A percentile compares a stretch with the other conserved stretches of the same genome.
Conservation (phyloP, 2,113 vertebrate species). For the Nothocercus nigrocapillus region DNA sequence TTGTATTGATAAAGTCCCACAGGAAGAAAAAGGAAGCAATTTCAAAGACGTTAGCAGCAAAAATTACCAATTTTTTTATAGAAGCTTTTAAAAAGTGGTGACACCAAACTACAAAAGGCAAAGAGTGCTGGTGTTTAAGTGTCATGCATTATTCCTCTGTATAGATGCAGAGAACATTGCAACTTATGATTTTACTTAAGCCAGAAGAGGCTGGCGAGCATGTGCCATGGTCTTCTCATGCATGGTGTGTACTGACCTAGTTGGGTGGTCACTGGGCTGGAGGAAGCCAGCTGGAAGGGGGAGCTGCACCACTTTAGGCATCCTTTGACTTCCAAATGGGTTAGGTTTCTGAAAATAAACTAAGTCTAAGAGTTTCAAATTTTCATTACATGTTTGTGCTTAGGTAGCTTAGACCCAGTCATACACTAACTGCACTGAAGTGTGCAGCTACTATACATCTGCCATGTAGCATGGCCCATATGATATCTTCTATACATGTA, state of each 20-base stretch:
- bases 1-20: background rate
- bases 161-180: background rate
- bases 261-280: background rate
- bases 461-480: accelerated
- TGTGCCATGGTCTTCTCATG: accelerated
- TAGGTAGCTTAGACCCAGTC: background rate
- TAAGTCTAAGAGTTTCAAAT: background rate
- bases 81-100: background rate
- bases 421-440: background rate
- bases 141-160: background rate
- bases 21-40: background rate
- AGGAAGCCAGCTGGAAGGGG: background rate
- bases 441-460: background rate
- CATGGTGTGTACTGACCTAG: accelerated
- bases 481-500: background rate
- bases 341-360: background rate
- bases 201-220: background rate
- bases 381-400: background rate
- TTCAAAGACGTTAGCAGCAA: background rate
- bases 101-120: background rate
- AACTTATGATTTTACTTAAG: background rate
- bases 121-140: background rate
- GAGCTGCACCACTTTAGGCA: background rate
- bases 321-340: background rate
- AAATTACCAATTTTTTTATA: background rate